Evolutionary conservation across 1,140 invertebrate genomes (phyloP), one percentile per base, ranked within the genome.

Genomic region (Bombus polaris): DNA sequence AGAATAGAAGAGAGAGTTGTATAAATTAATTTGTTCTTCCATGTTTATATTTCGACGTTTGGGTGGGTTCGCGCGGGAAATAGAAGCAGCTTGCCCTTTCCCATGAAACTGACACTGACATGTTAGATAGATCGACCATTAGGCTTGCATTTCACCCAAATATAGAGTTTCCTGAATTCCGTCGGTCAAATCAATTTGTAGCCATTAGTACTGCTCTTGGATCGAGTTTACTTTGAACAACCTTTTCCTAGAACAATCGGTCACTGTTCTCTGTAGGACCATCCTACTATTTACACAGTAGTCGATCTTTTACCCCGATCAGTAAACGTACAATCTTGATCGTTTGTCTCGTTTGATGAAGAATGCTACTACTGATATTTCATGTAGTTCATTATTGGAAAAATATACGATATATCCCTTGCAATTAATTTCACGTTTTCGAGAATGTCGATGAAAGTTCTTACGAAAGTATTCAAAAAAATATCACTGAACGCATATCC

Each of bases 131-230:
- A 94, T 95, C 93, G 92, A 74, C 94, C 94, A 95, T 94, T 95
- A 95, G 93, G 94, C 93, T 94, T 93, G 89, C 92, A 89, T 94
- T 94, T 93, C 92, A 92, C 82, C 90, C 82, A 86, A 92, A 92
- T 94, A 95, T 95, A 91, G 91, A 93, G 89, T 95, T 95, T 94
- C 94, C 88, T 35, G 89, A 87, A 94, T 94, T 94, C 93, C 94
- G 93, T 94, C 92, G 93, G 92, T 94, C 91, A 93, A 94, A 94
- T 95, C 94, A 95, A 95, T 94, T 95, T 95, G 93, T 93, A 92
- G 87, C 94, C 94, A 95, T 95, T 95, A 95, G 92, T 70, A 71
- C 37, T n/a, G 37, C 22, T 84, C 35, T 39, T 83, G 79, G 90
- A 87, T 89, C 88, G 87, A 90, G 93, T 93, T 94, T 92, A 88